A percentile compares a stretch with the other conserved stretches of the same genome.
These are phyloP conservation scores for Ginglymostoma cirratum DNA, from an alignment of 2,113 vertebrate genomes.

Conservation along the genomic window DNA sequence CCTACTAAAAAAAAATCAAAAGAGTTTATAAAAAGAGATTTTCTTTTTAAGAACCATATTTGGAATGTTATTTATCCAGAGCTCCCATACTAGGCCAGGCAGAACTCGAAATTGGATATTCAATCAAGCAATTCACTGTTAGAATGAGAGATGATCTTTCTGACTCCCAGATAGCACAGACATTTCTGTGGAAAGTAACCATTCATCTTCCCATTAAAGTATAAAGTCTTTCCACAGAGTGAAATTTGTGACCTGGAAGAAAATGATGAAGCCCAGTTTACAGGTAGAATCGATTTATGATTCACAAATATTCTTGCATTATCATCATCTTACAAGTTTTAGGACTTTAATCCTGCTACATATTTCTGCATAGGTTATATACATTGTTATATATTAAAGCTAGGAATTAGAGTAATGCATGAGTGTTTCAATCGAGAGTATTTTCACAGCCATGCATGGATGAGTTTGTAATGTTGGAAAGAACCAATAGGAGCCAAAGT, in stretches of 20 bases:
- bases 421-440: too few relatives aligned
- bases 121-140: not conserved
- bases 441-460: too few relatives aligned
- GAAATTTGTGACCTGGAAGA: not conserved
- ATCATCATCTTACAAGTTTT: not conserved
- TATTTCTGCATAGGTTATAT: too few relatives aligned
- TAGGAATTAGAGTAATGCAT: too few relatives aligned
- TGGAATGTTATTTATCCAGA: not conserved
- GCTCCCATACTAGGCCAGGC: not conserved
- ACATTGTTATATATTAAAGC: too few relatives aligned
- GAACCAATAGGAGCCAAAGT: not conserved
- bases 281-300: not conserved
- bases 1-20: not conserved
- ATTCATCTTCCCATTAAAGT: not conserved
- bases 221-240: not conserved
- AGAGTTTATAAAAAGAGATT: not conserved
- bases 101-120: not conserved
- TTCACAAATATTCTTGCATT: not conserved
- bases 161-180: not conserved
- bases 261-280: not conserved
- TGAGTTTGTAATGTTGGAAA: too few relatives aligned
- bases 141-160: constrained; percentile 5
- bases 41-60: not conserved
- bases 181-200: not conserved
- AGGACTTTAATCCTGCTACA: not conserved